Base-by-base conservation (phyloP, 2,797 vertebrate species). In the Coreius guichenoti region DNA sequence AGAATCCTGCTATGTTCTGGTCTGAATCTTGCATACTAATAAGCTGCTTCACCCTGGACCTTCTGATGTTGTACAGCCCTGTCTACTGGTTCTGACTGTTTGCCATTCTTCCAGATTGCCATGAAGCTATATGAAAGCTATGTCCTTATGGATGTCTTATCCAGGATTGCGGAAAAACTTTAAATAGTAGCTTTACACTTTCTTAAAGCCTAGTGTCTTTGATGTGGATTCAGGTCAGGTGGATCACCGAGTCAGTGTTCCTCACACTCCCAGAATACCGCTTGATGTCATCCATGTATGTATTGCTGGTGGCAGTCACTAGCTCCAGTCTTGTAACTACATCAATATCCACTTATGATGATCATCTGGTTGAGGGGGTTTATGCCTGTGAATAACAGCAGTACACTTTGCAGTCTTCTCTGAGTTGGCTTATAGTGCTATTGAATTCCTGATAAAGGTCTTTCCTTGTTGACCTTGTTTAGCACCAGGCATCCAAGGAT, bases 1-100 rank as follows among this genome's bases (percentile, higher is more conserved):
- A 75, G 29, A 75, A 33, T 75, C 49, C 73, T 75, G 29, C 23
- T n/a, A n/a, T 76, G 49, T 56, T 36, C 31, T 33, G 47, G 29
- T 54, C 29, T 33, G 17, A 33, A 51, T 33, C 5, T 21, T 33
- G 49, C 29, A 75, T 13, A 11, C 47, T 33, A 51, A 74, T 31
- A 29, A 31, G 45, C 8, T 31, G 4, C 17, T 19, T 23, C 29
- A 23, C 19, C 47, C 29, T 51, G 26, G 72, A 3, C 8, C 17
- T 51, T 31, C 3, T 5, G 9, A 19, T 74, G 26, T 51, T 12
- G 19, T 51, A 33, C 47, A 4, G 29, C 5, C 11, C 33, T 0
- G 49, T 51, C 17, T 31, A 51, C 29, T 13, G 3, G 72, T 54
- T 75, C 12, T 14, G n/a, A 63, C 5, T 6, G n/a, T 63, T 61